Conservation (phyloP, 1,140 invertebrate species). For the Cardiocondyla obscurior region DNA sequence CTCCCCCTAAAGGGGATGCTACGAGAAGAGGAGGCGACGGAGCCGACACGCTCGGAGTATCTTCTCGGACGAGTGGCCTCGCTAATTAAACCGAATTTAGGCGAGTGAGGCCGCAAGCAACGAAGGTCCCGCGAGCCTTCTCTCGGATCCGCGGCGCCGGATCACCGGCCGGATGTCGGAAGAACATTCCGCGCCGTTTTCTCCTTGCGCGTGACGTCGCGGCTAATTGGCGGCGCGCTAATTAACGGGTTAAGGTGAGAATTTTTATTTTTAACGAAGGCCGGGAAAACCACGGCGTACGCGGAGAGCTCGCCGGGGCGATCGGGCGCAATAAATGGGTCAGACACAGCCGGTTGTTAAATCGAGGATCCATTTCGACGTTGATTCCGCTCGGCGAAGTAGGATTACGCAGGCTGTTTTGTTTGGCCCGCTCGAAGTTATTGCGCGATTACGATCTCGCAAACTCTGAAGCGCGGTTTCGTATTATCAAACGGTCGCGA, state of each 20-base stretch:
- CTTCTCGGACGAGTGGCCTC: conserved; percentile 54
- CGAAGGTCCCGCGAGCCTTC: conserved; percentile 59
- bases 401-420: neutral
- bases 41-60: conserved; percentile 18
- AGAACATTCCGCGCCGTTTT: conserved; percentile 26
- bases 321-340: conserved; percentile 38
- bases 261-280: conserved; percentile 65
- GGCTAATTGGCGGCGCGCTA: conserved; percentile 60
- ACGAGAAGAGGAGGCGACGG: neutral
- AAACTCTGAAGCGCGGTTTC: too few relatives aligned
- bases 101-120: conserved; percentile 63
- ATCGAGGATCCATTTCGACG: conserved; percentile 1
- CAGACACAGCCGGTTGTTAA: conserved; percentile 31
- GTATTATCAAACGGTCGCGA: too few relatives aligned
- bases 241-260: conserved; percentile 70
- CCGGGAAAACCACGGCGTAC: conserved; percentile 25
- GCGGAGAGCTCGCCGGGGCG: too few relatives aligned
- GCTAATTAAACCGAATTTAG: conserved; percentile 69
- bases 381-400: conserved; percentile 18
- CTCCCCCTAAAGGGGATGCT: neutral
- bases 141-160: neutral
- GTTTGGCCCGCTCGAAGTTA: conserved; percentile 13
- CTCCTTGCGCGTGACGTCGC: conserved; percentile 58
- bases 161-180: conserved; percentile 59
- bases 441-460: neutral